A percentile compares a stretch with the other conserved stretches of the same genome.
phyloP scores from a whole-genome alignment of 2,113 vertebrate species.

The Pipa parva region DNA sequence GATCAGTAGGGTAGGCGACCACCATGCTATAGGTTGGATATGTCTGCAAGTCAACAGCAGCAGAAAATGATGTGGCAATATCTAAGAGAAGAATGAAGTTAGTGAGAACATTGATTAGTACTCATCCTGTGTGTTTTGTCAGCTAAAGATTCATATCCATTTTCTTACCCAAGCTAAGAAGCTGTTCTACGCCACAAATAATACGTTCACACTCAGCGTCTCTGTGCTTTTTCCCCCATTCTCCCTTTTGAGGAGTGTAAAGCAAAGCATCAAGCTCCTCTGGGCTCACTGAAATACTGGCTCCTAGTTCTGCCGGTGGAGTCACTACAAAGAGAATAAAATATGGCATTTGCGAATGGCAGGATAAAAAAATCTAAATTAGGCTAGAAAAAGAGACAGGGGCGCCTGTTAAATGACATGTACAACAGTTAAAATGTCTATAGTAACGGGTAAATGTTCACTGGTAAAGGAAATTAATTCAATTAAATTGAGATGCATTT shows the following conservation, averaged over 20 bases:
- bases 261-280: conserved; percentile 86
- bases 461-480: too few species aligned
- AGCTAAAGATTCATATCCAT: too few species aligned
- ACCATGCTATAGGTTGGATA: conserved; percentile 92
- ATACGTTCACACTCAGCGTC: conserved; percentile 86
- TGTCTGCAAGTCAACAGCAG: conserved; percentile 83
- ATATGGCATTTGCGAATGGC: too few species aligned
- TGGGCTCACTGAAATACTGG: conserved; percentile 78
- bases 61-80: conserved; percentile 84
- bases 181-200: conserved; percentile 78
- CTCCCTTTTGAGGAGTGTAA: conserved; percentile 81
- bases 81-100: conserved; percentile 61
- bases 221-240: conserved; percentile 82
- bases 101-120: too few species aligned
- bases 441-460: too few species aligned
- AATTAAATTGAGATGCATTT: too few species aligned
- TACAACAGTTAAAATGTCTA: too few species aligned
- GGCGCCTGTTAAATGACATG: too few species aligned
- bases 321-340: conserved; percentile 61
- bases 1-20: conserved; percentile 90
- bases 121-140: too few species aligned
- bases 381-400: neutral
- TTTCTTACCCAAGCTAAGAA: conserved; percentile 78
- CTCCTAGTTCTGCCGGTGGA: conserved; percentile 79
- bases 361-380: neutral